Base-by-base conservation (phyloP, 2,113 vertebrate species). In the Spermophilus dauricus region DNA sequence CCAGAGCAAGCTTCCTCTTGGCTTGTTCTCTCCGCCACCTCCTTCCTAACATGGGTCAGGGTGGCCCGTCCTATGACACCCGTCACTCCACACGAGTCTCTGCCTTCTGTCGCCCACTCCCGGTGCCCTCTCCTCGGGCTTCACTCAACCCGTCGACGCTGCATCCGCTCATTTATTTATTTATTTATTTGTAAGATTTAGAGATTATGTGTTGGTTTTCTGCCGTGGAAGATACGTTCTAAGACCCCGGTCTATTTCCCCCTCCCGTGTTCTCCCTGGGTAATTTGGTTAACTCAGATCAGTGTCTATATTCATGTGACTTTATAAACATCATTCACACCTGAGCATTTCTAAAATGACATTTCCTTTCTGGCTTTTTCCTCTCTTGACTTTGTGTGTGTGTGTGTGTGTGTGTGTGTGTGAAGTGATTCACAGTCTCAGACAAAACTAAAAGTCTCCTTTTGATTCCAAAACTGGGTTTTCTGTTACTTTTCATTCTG, bases 141-240 rank as follows among this genome's bases (percentile, higher is more conserved):
- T 26, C 51, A 6, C 42, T 45, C 42, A 16, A 6, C 53, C 28
- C 53, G 34, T 67, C 69, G 13, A 63, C 22, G 22, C 24, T 16
- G 51, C 51, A 53, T 53, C 51, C 3, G 4, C 14, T 53, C 17
- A 16, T 53, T 53, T 17, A 16, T 17, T 53, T 53, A 53, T 34
- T 83, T 82, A 14, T 76, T 78, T 75, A 45, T 72, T 86, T 58
- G 70, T 53, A 69, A 76, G 58, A 76, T 76, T 53, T 56, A 56
- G 56, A 76, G 45, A 67, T 67, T 58, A 42, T 53, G 53, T 81
- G n/a, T 82, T n/a, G 80, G 32, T 8, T 77, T 75, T 26, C 69
- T 30, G 37, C 32, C 3, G 4, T 63, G 34, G 28, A 63, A 85
- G 91, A 11, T 61, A 53, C 42, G 53, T 42, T 85, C 16, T 42